Conservation (phyloP, 2,888 invertebrate species). For the Danaus chrysippus region DNA sequence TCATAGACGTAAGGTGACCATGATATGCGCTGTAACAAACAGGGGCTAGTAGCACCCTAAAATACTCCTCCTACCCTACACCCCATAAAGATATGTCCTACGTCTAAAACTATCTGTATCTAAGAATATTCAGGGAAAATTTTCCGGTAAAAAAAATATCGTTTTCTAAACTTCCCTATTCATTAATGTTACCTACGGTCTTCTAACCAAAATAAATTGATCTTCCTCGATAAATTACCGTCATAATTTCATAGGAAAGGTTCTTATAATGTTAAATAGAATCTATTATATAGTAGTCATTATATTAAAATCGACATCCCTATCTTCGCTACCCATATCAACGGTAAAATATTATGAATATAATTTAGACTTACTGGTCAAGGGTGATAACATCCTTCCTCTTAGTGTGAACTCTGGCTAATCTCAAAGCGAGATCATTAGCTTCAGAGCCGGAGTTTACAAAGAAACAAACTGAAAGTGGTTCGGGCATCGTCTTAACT, state of each 20-base stretch:
- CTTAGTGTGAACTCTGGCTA: slow-evolving; percentile 93
- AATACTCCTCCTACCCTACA: slow-evolving; percentile 55
- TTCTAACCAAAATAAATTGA: neutral
- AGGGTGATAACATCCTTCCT: slow-evolving; percentile 94
- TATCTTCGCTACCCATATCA: slow-evolving; percentile 1
- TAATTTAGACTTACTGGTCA: slow-evolving; percentile 91
- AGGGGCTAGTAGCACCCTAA: slow-evolving; percentile 76
- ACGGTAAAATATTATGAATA: slow-evolving; percentile 13
- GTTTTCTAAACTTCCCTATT: neutral
- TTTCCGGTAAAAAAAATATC: neutral
- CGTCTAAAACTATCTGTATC: neutral
- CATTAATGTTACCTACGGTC: neutral
- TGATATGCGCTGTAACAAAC: slow-evolving; percentile 96
- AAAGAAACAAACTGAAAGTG: slow-evolving; percentile 94
- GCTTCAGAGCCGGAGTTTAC: slow-evolving; percentile 99
- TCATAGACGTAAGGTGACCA: slow-evolving; percentile 96
- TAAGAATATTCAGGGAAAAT: too few species aligned
- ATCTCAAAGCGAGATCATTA: slow-evolving; percentile 95
- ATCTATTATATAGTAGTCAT: neutral
- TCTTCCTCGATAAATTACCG: neutral
- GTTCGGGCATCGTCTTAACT: slow-evolving; percentile 89
- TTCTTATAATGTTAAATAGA: neutral
- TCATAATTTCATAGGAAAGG: neutral
- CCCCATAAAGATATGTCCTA: neutral
- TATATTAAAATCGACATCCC: neutral